Evolutionary conservation across 2,113 vertebrate genomes (phyloP), one percentile per base, ranked within the genome.

Genomic region (Arothron firmamentum): DNA sequence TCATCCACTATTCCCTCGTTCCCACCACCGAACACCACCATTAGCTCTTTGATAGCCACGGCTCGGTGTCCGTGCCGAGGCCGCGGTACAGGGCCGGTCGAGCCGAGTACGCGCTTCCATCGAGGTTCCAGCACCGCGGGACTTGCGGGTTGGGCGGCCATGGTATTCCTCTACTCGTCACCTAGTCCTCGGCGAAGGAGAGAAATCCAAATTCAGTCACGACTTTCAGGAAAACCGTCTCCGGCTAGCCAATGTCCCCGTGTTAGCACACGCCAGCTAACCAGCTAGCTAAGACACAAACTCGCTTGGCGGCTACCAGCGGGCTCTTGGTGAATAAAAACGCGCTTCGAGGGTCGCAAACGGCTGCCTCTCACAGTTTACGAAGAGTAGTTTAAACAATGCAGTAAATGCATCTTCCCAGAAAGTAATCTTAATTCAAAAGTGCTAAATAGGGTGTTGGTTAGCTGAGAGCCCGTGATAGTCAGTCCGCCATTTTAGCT

Each of bases 1-100:
- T 95, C 93, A 34, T 95, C 93, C 73, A 94, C 93, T 54, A 95
- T 94, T 8, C 93, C 93, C 77, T 94, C 93, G 58, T 94, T 94
- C 41, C 93, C 93, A 43, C 93, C 93, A 5, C 93, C 93, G 54
- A 94, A 95, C 42, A 95, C 93, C 42, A 94, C 93, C 87, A 95
- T 95, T 45, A 95, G 88, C 64, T 95, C 93, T 74, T 94, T 94
- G 74, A 95, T 95, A 42, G 91, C 90, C 60, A 94, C 93, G 15
- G 93, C 93, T 16, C 93, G 88, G 77, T 94, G 93, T 49, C 93
- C 93, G 73, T 95, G 93, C 38, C 93, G 88, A 55, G 93, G 93
- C 57, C 92, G 90, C 50, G 93, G 93, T 1, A 94, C 93, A 2
- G 93, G 93, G 43, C 93, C 93, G 19, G 88, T 93, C 91, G 92